Evolutionary conservation across 2,888 invertebrate species (phyloP).

Genomic region (Cephus runcator): DNA sequence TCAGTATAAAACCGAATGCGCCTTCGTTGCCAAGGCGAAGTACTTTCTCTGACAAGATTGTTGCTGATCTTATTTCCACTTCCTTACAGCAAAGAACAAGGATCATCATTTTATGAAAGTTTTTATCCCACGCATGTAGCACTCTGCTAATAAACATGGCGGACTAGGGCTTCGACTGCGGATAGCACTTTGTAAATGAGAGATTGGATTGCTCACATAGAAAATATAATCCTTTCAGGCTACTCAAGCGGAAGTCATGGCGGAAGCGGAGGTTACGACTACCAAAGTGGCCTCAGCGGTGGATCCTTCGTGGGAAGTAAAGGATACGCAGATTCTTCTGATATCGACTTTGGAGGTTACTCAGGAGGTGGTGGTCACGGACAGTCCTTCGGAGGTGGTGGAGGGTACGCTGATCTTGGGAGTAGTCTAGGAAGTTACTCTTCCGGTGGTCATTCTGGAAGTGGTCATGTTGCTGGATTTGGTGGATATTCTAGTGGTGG

Average conservation of each 20-base stretch:
- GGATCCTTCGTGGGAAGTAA: slow-evolving; percentile 17
- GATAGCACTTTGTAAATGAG: background rate
- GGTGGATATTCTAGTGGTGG: slow-evolving; percentile 23
- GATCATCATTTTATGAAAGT: background rate
- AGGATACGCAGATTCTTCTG: slow-evolving; percentile 10
- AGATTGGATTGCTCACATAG: background rate
- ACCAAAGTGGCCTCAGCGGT: slow-evolving; percentile 18
- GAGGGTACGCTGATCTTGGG: slow-evolving; percentile 25
- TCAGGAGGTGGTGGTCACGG: slow-evolving; percentile 12
- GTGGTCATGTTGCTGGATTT: slow-evolving; percentile 24
- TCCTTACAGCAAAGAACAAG: background rate
- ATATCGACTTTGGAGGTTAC: slow-evolving; percentile 16
- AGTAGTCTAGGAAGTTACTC: slow-evolving; percentile 28
- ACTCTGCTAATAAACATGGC: background rate
- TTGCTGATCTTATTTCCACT: background rate
- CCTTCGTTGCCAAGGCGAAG: slow-evolving; percentile 22
- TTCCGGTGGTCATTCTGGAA: slow-evolving; percentile 33
- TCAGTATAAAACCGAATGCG: slow-evolving; percentile 11
- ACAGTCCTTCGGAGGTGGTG: slow-evolving; percentile 1
- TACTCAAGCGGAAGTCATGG: slow-evolving; percentile 28
- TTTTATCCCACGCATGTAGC: background rate
- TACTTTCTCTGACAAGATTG: slow-evolving; percentile 24
- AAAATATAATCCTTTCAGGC: slow-evolving; percentile 20
- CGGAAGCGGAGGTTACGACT: slow-evolving; percentile 38
- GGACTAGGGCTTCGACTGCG: background rate